These are phyloP conservation scores for Helarctos malayanus DNA, from an alignment of 2,797 vertebrate genomes.

Conservation along the genomic window DNA sequence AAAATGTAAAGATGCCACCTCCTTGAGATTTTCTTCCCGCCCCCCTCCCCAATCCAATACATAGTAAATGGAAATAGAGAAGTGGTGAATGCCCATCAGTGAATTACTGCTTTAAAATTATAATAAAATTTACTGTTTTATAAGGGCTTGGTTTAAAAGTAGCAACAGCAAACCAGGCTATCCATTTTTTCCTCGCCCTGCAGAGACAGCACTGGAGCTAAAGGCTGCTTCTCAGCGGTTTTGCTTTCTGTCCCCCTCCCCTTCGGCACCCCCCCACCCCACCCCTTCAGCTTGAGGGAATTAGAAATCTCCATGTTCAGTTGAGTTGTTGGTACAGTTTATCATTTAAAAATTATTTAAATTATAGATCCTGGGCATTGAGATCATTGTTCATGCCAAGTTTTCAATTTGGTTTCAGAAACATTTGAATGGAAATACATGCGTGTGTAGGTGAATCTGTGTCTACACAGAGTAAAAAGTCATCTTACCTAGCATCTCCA, in stretches of 20 bases:
- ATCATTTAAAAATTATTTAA: slow-evolving; percentile 39
- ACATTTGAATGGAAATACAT: slow-evolving; percentile 23
- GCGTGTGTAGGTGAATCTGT: background rate
- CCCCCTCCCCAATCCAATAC: background rate
- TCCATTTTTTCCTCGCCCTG: slow-evolving; percentile 71
- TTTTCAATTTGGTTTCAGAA: slow-evolving; percentile 27
- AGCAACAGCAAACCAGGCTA: slow-evolving; percentile 67
- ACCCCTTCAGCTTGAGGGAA: slow-evolving; percentile 48
- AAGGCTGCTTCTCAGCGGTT: slow-evolving; percentile 67
- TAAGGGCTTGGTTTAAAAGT: slow-evolving; percentile 80
- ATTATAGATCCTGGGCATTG: background rate
- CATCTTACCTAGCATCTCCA: slow-evolving; percentile 39
- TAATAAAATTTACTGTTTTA: slow-evolving; percentile 78
- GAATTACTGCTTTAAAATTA: slow-evolving; percentile 80
- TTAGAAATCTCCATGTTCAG: slow-evolving; percentile 55
- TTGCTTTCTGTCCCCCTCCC: slow-evolving; percentile 60
- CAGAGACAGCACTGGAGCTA: slow-evolving; percentile 56
- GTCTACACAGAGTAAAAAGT: slow-evolving; percentile 15
- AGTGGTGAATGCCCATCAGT: background rate
- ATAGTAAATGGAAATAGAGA: slow-evolving; percentile 30
- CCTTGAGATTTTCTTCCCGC: background rate
- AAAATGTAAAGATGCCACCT: slow-evolving; percentile 21
- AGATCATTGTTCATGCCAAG: background rate
- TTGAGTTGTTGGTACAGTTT: slow-evolving; percentile 61
- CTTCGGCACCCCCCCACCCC: background rate